Base-by-base conservation (phyloP, 1,140 invertebrate species). In the Orius insidiosus region DNA sequence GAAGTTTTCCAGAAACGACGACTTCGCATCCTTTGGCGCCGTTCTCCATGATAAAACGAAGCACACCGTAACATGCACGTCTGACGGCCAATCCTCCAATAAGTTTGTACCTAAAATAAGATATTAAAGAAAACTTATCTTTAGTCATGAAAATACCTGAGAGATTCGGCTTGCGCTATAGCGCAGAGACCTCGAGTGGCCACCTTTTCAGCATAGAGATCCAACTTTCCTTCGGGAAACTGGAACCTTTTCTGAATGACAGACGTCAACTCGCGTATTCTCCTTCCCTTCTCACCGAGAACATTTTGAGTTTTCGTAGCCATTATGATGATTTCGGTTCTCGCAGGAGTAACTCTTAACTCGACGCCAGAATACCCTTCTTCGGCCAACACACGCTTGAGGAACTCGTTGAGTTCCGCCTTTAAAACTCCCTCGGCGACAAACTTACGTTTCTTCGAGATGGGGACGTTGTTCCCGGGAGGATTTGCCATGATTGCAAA, bases 301-400 rank as follows among this genome's bases (percentile, higher is more conserved):
- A 98, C 94, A 63, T 87, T 94, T 60, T 98, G 93, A 9, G 89
- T 98, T 63, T 94, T 78, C 2, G 96, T 99, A 30, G 96, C 95
- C 75, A 97, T 84, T 58, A 99, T 94, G 64, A 99, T 98, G 62
- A 99, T 98, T 68, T 96, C 92, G 4, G 87, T 94, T 51, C 80
- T 76, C 32, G 82, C 80, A 16, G 90, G 89, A 0, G 93, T 94
- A 38, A 93, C 88, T 53, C 95, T 83, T 45, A 89, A 82, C 67
- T 99, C 95, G 53, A 99, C 90, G 56, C 95, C 95, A 56, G 90
- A 95, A 70, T 98, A 99, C 46, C 96, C 96, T 89, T 99, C 95
- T 68, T 99, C 95, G 43, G 96, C 94, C 38, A 99, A 70, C 68
- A 98, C 95, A 62, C 94, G 78, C 62, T 90, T 97, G 31, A 99